Evolutionary conservation across 35 echinoderm and acorn worm genomes (phyloP), one percentile per base, ranked within the genome.

Genomic region (Ophioderma brevispina): DNA sequence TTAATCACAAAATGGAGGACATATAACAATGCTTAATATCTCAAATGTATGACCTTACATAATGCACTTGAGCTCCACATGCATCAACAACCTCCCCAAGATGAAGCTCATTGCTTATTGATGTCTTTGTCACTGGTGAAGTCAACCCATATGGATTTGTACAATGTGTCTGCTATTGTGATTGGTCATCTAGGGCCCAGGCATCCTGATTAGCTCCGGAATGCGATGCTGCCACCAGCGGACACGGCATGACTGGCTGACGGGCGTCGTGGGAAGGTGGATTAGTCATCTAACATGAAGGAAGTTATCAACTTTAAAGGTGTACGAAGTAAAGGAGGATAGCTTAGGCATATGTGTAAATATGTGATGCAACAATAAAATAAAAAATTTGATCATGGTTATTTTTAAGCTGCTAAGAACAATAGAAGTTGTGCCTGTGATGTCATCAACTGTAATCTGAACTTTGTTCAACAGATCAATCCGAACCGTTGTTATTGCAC

Each of bases 151-250:
- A 98, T 98, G 15, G 92, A 92, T 82, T 98, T 94, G 42, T 36
- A 81, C 43, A 89, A 82, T 36, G 39, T 70, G 1, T 37, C 21
- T 78, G 76, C 80, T 39, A 98, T 70, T 40, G 64, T 55, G 77
- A 98, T 89, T n/a, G n/a, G 80, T 92, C 81, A 79, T 98, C 96
- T 0, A 98, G 15, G 15, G 96, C 96, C 96, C 96, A 98, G 19
- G 94, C 96, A 35, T 82, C 89, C 23, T 35, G 85, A 30, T 78
- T 80, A 41, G 18, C 35, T 17, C 77, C 82, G 13, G 80, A 39
- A 40, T 79, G 78, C 14, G 92, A 86, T 6, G 87, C 52, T 98
- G 96, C 80, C 85, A 94, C 96, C 96, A 98, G 37, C 96, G 79
- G 52, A 98, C 87, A 32, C 80, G 88, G 75, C 96, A 98, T 1